These are phyloP conservation scores for Larimichthys crocea DNA, from an alignment of 2,113 vertebrate species.

Conservation along the genomic window DNA sequence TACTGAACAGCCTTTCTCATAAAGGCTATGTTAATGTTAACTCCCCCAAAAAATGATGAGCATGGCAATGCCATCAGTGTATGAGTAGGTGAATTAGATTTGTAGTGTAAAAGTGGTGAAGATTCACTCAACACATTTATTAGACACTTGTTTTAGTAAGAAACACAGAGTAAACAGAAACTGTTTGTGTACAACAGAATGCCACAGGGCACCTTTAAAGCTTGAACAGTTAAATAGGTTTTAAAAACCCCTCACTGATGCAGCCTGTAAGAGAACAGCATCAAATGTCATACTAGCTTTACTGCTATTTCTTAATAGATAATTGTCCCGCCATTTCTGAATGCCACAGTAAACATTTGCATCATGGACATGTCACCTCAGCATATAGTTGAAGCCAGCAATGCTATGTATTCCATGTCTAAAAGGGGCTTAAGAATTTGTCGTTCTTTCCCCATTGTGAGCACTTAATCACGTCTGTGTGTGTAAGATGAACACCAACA, in stretches of 20 bases:
- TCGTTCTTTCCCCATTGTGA: not conserved
- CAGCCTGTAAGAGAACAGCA: not conserved
- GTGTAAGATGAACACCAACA: slow-evolving; percentile 28
- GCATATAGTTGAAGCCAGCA: not conserved
- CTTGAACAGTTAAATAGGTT: not conserved
- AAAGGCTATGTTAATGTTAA: no score
- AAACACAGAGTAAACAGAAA: not conserved
- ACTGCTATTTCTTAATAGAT: not conserved
- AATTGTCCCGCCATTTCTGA: not conserved
- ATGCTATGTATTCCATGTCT: not conserved
- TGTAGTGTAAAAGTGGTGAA: no score
- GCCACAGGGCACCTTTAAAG: not conserved
- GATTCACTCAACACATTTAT: not conserved
- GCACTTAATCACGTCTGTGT: not conserved
- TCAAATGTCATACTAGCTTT: not conserved
- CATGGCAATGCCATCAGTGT: no score
- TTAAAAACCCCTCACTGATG: not conserved
- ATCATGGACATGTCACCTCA: not conserved
- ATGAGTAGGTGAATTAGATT: no score
- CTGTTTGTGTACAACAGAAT: not conserved
- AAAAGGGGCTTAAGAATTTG: not conserved
- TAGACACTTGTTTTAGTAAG: not conserved
- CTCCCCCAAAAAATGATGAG: no score
- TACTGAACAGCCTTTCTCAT: no score
- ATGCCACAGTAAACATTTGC: not conserved